Evolutionary conservation across 2,888 invertebrate genomes (phyloP).

Genomic region (Drosophila greeni): DNA sequence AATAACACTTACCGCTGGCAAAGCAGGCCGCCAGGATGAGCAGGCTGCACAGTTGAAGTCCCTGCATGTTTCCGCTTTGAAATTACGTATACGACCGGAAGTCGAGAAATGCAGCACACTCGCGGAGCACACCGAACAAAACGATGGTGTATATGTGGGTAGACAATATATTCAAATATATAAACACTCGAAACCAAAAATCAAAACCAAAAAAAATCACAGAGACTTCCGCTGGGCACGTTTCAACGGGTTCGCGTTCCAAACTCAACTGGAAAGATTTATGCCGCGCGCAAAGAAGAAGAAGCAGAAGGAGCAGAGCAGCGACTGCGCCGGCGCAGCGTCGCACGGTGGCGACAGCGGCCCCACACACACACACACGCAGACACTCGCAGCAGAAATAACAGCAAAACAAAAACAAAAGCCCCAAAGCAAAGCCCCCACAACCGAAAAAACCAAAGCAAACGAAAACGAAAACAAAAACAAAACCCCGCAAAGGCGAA

Average conservation of each 20-base stretch:
- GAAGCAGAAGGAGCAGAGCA: slow-evolving; percentile 46
- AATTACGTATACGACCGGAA: slow-evolving; percentile 11
- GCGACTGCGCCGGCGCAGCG: slow-evolving; percentile 26
- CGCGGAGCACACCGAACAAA: slow-evolving; percentile 16
- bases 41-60: slow-evolving; percentile 55
- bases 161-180: neutral
- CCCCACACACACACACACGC: neutral
- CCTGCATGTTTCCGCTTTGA: slow-evolving; percentile 55
- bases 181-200: slow-evolving; percentile 1
- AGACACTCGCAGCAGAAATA: neutral
- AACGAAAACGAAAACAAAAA: slow-evolving; percentile 3
- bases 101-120: slow-evolving; percentile 8
- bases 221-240: slow-evolving; percentile 64
- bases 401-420: slow-evolving; percentile 12
- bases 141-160: neutral
- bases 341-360: slow-evolving; percentile 17
- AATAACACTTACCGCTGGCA: slow-evolving; percentile 65
- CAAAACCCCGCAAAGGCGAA: neutral
- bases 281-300: slow-evolving; percentile 70
- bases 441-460: slow-evolving; percentile 10
- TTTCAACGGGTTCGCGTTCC: slow-evolving; percentile 74
- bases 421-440: slow-evolving; percentile 9
- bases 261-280: slow-evolving; percentile 75
- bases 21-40: slow-evolving; percentile 64
- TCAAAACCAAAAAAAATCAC: slow-evolving; percentile 4